A percentile compares a stretch with the other conserved stretches of the same genome.
Evolutionary conservation across 2,113 vertebrate species (phyloP).

Genomic region (Vanacampus margaritifer): DNA sequence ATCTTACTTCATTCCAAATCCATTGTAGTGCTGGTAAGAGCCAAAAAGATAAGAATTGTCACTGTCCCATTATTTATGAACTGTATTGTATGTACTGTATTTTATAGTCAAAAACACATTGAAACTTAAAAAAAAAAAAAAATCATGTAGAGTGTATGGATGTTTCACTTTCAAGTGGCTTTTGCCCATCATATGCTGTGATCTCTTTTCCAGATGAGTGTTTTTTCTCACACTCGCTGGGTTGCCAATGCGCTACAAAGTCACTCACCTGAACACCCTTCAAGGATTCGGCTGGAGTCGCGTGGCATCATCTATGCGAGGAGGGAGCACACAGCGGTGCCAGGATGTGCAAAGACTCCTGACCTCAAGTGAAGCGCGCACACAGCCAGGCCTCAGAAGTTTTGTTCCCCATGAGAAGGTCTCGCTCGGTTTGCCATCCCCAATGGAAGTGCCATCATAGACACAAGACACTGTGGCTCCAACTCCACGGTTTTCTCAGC

Average conservation of each 20-base stretch:
- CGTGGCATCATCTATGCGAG: constrained; percentile 35
- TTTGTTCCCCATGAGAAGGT: constrained; percentile 54
- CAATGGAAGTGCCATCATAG: constrained; percentile 72
- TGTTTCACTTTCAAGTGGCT: not conserved
- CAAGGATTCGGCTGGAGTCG: constrained; percentile 46
- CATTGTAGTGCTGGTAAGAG: no score
- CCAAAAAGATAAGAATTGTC: no score
- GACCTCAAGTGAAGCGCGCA: constrained; percentile 43
- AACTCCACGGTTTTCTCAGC: constrained; percentile 52
- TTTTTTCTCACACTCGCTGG: constrained; percentile 50
- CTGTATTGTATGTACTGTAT: no score
- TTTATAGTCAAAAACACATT: no score
- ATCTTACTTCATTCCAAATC: no score
- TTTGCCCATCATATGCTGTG: constrained; percentile 7
- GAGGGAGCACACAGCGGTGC: constrained; percentile 35
- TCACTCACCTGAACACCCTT: constrained; percentile 47
- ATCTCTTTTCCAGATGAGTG: constrained; percentile 66
- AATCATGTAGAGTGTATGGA: not conserved
- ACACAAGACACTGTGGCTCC: constrained; percentile 55
- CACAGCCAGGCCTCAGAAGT: constrained; percentile 37
- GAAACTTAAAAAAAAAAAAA: no score
- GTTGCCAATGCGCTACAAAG: constrained; percentile 71
- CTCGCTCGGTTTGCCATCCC: constrained; percentile 50
- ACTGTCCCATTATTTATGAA: no score
- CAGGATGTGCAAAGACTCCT: constrained; percentile 59